Base-by-base conservation (phyloP, 1,140 invertebrate species). In the Cherax destructor region DNA sequence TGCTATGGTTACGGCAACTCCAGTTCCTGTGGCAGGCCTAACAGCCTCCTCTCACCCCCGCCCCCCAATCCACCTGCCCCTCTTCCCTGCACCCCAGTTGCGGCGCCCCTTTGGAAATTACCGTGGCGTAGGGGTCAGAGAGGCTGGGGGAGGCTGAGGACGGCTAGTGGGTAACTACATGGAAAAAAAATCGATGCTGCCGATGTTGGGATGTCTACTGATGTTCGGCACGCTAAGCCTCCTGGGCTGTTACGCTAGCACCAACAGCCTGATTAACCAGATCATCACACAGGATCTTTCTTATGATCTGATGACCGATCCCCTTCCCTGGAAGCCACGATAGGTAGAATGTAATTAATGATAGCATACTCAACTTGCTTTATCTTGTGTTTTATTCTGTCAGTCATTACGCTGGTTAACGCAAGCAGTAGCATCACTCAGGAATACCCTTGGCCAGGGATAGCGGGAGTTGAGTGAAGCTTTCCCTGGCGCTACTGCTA, bases 1-100 rank as follows among this genome's bases (percentile, higher is more conserved):
- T 56, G 69, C 83, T 49, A 76, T 86, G 83, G 50, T 13, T 30
- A 52, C 83, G 11, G 69, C 24, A 47, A 13, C 61, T 83, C n/a
- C n/a, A 47, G 61, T 69, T 72, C 61, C 59, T n/a, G 74, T 50
- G 50, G 9, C 41, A 76, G 83, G 72, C 83, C 83, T 86, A 86
- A 86, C 83, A 86, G 30, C 86, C n/a, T 65, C 1, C 1, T 30
- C 76, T 41, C 41, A 6, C 85, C 49, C 76, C 49, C 69, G 6
- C 76, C 86, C 59, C 47, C 83, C 65, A 61, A 49, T 47, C 5
- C 18, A 61, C 65, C 0, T 41, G 65, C 21, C 47, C 50, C 72
- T 74, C 50, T 50, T 9, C 49, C 47, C 49, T 1, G 49, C 83
- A 10, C 47, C 72, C 50, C 30, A 18, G 18, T 50, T 3, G 76